Percentiles rank a stretch among this genome's conserved stretches.
phyloP scores from a whole-genome alignment of 2,797 vertebrate species.

The Darevskia mixta region DNA sequence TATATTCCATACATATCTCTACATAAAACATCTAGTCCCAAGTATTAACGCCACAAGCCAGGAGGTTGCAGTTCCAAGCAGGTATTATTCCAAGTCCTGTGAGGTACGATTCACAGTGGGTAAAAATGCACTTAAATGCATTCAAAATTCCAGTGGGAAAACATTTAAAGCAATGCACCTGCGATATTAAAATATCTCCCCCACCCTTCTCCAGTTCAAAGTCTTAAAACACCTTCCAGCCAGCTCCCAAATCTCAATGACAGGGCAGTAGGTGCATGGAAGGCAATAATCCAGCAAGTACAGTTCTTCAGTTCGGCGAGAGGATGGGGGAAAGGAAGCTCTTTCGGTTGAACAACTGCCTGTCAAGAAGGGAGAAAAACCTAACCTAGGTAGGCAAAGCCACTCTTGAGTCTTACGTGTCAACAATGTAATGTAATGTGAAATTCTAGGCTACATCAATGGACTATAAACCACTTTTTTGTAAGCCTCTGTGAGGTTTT shows the following conservation, averaged over 20 bases:
- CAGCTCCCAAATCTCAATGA: background rate
- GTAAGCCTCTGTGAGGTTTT: too few relatives aligned
- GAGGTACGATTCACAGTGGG: background rate
- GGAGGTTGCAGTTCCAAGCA: slow-evolving; percentile 16
- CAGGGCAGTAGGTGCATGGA: background rate
- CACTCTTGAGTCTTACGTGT: background rate
- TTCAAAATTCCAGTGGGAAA: background rate
- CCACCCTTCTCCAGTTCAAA: too few relatives aligned
- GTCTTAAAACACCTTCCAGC: background rate
- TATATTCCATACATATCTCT: background rate
- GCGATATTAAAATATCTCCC: background rate
- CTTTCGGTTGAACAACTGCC: background rate
- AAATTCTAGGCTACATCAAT: too few relatives aligned
- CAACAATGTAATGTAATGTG: background rate
- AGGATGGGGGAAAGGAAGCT: background rate
- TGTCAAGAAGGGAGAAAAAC: background rate
- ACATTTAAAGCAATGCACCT: background rate
- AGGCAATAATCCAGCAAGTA: background rate
- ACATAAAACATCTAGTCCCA: slow-evolving; percentile 5
- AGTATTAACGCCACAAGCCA: background rate
- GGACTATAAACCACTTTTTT: too few relatives aligned
- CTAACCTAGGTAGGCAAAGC: background rate
- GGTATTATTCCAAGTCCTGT: background rate
- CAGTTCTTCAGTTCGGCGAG: background rate
- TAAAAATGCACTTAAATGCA: background rate